Conservation (phyloP, 2,888 invertebrate species). For the Luperina testacea region DNA sequence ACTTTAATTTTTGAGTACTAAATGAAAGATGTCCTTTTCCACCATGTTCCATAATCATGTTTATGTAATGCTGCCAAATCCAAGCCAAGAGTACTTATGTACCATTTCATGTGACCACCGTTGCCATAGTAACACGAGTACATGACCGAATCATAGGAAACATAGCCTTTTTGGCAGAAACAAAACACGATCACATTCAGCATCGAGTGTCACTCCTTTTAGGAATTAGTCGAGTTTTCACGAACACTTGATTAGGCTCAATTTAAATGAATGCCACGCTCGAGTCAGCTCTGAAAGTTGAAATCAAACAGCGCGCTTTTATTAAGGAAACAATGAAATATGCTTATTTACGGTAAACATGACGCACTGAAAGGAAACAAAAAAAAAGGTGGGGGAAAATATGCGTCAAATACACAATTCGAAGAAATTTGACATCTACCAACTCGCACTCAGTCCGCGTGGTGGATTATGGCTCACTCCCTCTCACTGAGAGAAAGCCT, state of each 20-base stretch:
- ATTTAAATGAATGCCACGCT: background rate
- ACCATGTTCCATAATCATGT: background rate
- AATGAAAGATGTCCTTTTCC: background rate
- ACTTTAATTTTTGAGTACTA: too few species aligned
- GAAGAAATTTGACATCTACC: too few species aligned
- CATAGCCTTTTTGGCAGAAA: background rate
- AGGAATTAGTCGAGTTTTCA: background rate
- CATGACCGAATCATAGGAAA: background rate
- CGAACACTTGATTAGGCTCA: too few species aligned
- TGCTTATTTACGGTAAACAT: background rate
- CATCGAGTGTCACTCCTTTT: constrained; percentile 12
- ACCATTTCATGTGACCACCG: constrained; percentile 12
- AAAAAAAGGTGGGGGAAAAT: background rate
- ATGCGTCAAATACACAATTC: background rate
- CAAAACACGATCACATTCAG: constrained; percentile 3
- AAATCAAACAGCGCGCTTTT: background rate
- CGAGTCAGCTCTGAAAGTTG: background rate
- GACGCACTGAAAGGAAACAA: background rate
- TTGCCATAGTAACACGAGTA: constrained; percentile 14
- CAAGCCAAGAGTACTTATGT: background rate
- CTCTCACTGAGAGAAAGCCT: background rate
- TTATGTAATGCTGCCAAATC: constrained; percentile 1
- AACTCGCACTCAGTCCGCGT: background rate
- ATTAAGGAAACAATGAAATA: background rate
- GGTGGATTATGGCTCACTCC: background rate